Percentiles rank a stretch among this genome's conserved stretches.
These are phyloP conservation scores for Epinotia brunnichana DNA, from an alignment of 2,888 invertebrate genomes.

Conservation along the genomic window DNA sequence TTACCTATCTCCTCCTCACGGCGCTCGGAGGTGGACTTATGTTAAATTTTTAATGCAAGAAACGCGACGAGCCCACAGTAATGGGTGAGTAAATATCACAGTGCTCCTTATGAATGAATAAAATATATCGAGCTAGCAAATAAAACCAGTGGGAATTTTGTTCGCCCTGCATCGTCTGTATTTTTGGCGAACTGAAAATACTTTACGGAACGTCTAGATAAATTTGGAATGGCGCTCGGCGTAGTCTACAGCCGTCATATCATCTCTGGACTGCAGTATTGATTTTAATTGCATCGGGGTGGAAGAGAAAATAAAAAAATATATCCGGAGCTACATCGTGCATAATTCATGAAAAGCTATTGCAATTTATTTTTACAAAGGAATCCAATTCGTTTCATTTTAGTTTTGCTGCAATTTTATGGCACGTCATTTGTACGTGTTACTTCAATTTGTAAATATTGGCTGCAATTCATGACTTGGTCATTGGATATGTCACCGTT, in stretches of 20 bases:
- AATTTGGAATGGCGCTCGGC: slow-evolving; percentile 9
- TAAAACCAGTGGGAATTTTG: slow-evolving; percentile 59
- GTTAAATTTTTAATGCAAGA: slow-evolving; percentile 76
- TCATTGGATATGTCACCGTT: not conserved
- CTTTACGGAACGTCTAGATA: slow-evolving; percentile 17
- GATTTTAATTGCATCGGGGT: slow-evolving; percentile 14
- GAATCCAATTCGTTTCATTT: slow-evolving; percentile 13
- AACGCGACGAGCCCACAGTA: slow-evolving; percentile 71
- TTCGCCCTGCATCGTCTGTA: slow-evolving; percentile 48
- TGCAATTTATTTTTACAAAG: slow-evolving; percentile 30
- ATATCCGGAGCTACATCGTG: slow-evolving; percentile 10
- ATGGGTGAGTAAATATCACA: slow-evolving; percentile 79
- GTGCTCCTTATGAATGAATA: slow-evolving; percentile 78
- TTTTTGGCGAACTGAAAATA: slow-evolving; percentile 50
- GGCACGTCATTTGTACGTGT: not conserved
- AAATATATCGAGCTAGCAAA: slow-evolving; percentile 70
- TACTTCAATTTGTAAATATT: slow-evolving; percentile 8
- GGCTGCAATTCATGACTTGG: not conserved
- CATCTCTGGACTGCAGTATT: slow-evolving; percentile 19
- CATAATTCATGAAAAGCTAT: slow-evolving; percentile 33
- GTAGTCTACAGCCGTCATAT: slow-evolving; percentile 2
- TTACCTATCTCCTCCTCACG: slow-evolving; percentile 57
- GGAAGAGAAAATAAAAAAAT: slow-evolving; percentile 7
- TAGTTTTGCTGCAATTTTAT: slow-evolving; percentile 7
- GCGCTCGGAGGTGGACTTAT: slow-evolving; percentile 60